phyloP scores from a whole-genome alignment of 2,888 invertebrate genomes.

The Ichneumoninae sp. region DNA sequence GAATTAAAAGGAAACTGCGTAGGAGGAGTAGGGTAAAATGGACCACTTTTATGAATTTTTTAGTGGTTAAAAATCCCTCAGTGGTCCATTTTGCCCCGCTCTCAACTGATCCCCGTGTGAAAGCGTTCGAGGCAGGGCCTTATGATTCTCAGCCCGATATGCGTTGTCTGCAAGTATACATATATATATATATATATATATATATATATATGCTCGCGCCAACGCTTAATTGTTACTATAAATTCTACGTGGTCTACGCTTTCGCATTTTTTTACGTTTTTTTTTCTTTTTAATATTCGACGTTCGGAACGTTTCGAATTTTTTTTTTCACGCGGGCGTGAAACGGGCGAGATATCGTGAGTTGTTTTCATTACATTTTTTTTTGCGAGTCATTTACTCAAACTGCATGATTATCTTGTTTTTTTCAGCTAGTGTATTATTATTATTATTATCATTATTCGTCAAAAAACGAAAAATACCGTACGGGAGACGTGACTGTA shows the following conservation, averaged over 20 bases:
- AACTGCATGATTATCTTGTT: constrained; percentile 38
- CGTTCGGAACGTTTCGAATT: constrained; percentile 62
- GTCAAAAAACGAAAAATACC: constrained; percentile 17
- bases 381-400: background rate
- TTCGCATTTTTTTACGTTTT: constrained; percentile 64
- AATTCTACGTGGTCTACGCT: constrained; percentile 36
- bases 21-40: background rate
- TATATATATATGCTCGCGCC: background rate
- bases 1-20: background rate
- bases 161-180: background rate
- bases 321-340: constrained; percentile 63
- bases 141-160: background rate
- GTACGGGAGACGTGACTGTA: constrained; percentile 38
- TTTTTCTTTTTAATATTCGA: constrained; percentile 55
- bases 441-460: constrained; percentile 28
- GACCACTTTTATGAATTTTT: background rate
- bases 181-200: background rate
- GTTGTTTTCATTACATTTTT: constrained; percentile 13
- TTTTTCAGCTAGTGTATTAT: constrained; percentile 37
- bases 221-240: constrained; percentile 11
- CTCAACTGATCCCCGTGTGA: background rate
- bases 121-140: background rate
- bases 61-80: background rate
- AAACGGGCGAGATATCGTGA: constrained; percentile 74
- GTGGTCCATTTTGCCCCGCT: too few relatives aligned